phyloP scores from a whole-genome alignment of 1,140 invertebrate species.

The Zaprionus vittiger region DNA sequence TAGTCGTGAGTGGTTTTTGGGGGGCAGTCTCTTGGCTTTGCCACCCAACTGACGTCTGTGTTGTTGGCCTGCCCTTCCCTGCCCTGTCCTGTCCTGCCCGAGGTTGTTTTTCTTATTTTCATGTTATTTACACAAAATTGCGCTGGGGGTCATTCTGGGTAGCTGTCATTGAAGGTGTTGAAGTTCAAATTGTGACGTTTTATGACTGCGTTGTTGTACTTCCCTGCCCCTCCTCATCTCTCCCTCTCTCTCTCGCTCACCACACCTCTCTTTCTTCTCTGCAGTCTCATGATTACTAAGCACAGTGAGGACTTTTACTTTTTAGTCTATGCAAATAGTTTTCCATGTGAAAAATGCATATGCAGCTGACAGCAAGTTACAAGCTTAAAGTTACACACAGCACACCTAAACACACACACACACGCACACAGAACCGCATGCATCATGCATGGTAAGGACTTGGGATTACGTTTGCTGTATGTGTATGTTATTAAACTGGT shows the following conservation, averaged over 20 bases:
- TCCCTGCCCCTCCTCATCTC: not conserved
- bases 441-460: not conserved
- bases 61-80: constrained; percentile 14
- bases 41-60: constrained; percentile 13
- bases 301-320: constrained; percentile 44
- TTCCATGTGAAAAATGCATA: constrained; percentile 9
- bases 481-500: constrained; percentile 15
- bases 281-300: constrained; percentile 53
- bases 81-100: constrained; percentile 20
- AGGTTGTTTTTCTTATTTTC: constrained; percentile 80
- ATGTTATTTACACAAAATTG: constrained; percentile 82
- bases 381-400: constrained; percentile 14
- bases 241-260: not conserved
- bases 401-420: constrained; percentile 1
- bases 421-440: not conserved
- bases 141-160: constrained; percentile 71
- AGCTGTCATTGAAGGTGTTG: constrained; percentile 80
- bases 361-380: constrained; percentile 28
- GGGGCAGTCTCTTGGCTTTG: constrained; percentile 5
- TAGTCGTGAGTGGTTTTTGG: constrained; percentile 47
- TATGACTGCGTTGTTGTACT: constrained; percentile 30
- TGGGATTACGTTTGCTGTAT: not conserved
- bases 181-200: constrained; percentile 75
- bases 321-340: constrained; percentile 57
- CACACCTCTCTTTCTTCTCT: not conserved